Base-by-base conservation (phyloP, 2,113 vertebrate genomes). In the Semnopithecus entellus region DNA sequence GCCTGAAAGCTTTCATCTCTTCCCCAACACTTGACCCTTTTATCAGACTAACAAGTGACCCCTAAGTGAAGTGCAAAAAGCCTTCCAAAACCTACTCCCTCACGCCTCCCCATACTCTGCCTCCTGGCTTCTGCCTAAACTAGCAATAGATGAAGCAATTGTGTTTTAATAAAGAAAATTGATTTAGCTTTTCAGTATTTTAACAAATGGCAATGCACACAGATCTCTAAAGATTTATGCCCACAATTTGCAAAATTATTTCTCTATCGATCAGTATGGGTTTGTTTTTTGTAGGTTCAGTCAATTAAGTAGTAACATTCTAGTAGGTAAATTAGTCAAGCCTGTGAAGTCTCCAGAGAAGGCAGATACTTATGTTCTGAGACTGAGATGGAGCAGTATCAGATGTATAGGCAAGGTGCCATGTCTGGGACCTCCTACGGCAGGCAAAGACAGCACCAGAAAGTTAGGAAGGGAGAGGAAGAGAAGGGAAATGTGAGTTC, bases 241-340 rank as follows among this genome's bases (percentile, higher is more conserved):
- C 93, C 95, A 95, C 98, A 98, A 99, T 99, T 98, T 98, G 98
- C 97, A 98, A 98, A 99, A 99, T 99, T 98, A 99, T 99, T 99
- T 98, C 97, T 98, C 88, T 98, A 99, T 99, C 75, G 98, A 99
- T 98, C 98, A 95, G 95, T 66, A 6, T 11, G 16, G 94, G 96
- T 98, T 98, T 98, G 98, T 98, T 98, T 98, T 97, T 95, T 96
- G n/a, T 95, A 96, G 88, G 95, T 95, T 97, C 97, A 98, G 97
- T 98, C 98, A 98, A 98, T 99, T 98, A 98, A 98, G 91, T 79
- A 93, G 89, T 8, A 98, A 95, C 83, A 79, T 97, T 96, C 89
- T 91, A 94, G 96, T 97, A 84, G 96, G 96, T 90, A 97, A 98
- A 98, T 98, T 96, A 98, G 98, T 97, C 96, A 94, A 97, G 23